phyloP scores from a whole-genome alignment of 2,888 invertebrate species.

The Drosophila peninsularis region DNA sequence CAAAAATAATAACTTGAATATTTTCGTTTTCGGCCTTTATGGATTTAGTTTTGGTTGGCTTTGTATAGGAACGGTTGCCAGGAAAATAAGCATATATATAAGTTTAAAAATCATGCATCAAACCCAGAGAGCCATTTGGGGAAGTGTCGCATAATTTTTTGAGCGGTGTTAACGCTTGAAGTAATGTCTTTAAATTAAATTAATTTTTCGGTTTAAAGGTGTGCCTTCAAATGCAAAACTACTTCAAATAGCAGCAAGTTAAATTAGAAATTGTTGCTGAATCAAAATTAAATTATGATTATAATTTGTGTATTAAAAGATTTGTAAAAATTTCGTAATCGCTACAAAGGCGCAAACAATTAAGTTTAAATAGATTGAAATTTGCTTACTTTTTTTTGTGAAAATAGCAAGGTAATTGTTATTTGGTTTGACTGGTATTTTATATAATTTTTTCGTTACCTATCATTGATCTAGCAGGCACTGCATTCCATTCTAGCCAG shows the following conservation, averaged over 20 bases:
- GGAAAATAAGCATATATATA: slow-evolving; percentile 22
- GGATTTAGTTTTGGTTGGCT: slow-evolving; percentile 14
- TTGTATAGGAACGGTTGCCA: slow-evolving; percentile 3
- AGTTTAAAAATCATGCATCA: slow-evolving; percentile 60
- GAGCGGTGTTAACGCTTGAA: slow-evolving; percentile 24
- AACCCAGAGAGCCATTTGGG: slow-evolving; percentile 31
- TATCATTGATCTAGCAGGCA: slow-evolving; percentile 98
- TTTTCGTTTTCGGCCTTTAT: slow-evolving; percentile 11
- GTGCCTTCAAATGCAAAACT: slow-evolving; percentile 30
- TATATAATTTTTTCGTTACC: slow-evolving; percentile 86
- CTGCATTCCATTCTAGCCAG: slow-evolving; percentile 99
- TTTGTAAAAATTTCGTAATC: slow-evolving; percentile 49
- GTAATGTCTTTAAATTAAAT: slow-evolving; percentile 18
- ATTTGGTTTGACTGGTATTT: slow-evolving; percentile 23
- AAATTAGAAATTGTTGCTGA: slow-evolving; percentile 30
- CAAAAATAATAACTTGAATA: not conserved
- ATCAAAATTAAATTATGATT: slow-evolving; percentile 51
- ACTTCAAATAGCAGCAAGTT: slow-evolving; percentile 27
- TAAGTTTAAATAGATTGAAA: slow-evolving; percentile 50
- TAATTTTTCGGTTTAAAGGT: slow-evolving; percentile 2
- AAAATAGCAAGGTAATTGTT: slow-evolving; percentile 43
- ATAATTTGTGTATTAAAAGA: slow-evolving; percentile 42
- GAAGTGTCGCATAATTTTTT: slow-evolving; percentile 40
- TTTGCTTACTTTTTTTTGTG: slow-evolving; percentile 17
- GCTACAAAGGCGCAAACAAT: slow-evolving; percentile 68